Conservation (phyloP, 64 coral and sea anemone genomes). For the Actinia tenebrosa region DNA sequence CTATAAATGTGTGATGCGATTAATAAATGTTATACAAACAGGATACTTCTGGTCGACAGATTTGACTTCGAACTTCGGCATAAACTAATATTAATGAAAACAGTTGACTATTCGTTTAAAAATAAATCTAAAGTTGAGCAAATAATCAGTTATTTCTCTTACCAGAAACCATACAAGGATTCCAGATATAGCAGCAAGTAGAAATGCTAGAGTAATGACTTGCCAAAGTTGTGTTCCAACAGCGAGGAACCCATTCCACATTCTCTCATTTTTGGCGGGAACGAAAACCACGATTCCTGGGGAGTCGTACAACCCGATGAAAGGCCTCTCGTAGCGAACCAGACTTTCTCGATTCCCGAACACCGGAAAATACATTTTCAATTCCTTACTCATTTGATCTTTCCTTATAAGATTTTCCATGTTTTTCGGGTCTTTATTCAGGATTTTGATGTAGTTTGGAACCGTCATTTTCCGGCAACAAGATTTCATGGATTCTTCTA, state of each 20-base stretch:
- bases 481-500: background rate
- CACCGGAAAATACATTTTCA: background rate
- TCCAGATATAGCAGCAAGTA: background rate
- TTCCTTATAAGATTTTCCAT: background rate
- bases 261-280: background rate
- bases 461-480: background rate
- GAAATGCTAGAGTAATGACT: background rate
- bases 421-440: background rate
- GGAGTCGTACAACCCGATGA: background rate
- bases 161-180: conserved; percentile 2
- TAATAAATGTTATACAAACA: no score
- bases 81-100: no score
- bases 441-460: background rate
- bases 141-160: background rate
- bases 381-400: background rate
- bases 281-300: background rate
- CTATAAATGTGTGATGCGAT: no score
- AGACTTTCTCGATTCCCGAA: background rate
- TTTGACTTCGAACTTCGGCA: no score
- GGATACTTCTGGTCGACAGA: no score
- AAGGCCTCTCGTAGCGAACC: background rate
- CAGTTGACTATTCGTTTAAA: no score
- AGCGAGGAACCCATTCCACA: background rate
- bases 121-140: background rate
- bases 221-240: conserved; percentile 1